phyloP scores from a whole-genome alignment of 2,888 invertebrate species.

The Xanthia togata region DNA sequence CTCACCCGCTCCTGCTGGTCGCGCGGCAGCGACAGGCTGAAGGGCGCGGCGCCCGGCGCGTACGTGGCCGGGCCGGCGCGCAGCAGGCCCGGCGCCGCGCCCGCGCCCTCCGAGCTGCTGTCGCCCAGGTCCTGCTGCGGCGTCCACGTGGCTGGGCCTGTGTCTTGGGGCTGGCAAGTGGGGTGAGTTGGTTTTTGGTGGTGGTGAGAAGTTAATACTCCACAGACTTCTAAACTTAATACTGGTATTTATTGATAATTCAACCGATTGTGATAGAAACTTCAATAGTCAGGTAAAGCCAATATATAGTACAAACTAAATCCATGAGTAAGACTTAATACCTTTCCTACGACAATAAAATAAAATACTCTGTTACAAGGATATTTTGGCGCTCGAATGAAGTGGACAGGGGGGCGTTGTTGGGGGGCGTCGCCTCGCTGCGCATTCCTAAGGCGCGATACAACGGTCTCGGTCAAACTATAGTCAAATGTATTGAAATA shows the following conservation, averaged over 20 bases:
- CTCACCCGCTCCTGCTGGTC: conserved; percentile 89
- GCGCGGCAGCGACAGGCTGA: conserved; percentile 94
- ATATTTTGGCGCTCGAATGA: background rate
- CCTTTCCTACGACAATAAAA: background rate
- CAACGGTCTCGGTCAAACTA: too few relatives aligned
- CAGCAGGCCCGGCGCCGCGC: conserved; percentile 65
- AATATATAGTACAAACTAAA: background rate
- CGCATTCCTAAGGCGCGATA: too few relatives aligned
- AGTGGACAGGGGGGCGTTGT: too few relatives aligned
- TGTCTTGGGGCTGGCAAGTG: conserved; percentile 68
- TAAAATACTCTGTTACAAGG: background rate
- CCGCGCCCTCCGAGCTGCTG: conserved; percentile 88
- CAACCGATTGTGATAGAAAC: background rate
- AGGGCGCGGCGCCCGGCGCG: conserved; percentile 91
- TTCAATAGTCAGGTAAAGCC: background rate
- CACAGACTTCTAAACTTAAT: too few relatives aligned
- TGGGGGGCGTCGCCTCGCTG: too few relatives aligned
- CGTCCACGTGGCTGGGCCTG: conserved; percentile 91
- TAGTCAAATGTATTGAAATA: background rate
- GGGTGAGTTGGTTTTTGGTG: background rate
- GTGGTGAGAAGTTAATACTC: too few relatives aligned
- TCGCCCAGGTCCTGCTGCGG: conserved; percentile 96
- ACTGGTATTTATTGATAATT: background rate
- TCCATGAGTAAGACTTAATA: background rate
- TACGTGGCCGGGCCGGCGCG: conserved; percentile 77